A percentile compares a stretch with the other conserved stretches of the same genome.
phyloP scores from a whole-genome alignment of 2,797 vertebrate species.

The Simalia tracyae region DNA sequence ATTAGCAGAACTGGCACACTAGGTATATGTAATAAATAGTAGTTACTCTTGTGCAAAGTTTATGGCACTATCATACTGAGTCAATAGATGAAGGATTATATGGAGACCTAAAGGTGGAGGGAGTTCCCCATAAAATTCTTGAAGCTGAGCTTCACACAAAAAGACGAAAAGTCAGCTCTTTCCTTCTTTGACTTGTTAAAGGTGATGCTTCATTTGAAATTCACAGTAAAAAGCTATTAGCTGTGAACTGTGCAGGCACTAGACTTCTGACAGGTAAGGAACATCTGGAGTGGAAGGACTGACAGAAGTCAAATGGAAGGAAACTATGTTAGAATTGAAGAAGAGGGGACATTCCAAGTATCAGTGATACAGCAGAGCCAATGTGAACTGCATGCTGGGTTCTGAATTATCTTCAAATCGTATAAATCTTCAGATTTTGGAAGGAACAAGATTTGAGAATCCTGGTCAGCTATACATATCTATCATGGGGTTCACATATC shows the following conservation, averaged over 20 bases:
- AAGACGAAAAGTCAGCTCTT: conserved; percentile 43
- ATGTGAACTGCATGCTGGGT: not conserved
- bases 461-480: too few relatives aligned
- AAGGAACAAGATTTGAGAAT: not conserved
- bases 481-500: too few relatives aligned
- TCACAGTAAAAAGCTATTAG: conserved; percentile 38
- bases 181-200: conserved; percentile 28
- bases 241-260: conserved; percentile 4
- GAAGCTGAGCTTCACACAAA: not conserved
- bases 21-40: not conserved
- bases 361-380: not conserved
- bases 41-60: conserved; percentile 45
- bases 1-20: not conserved
- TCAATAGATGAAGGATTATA: conserved; percentile 57
- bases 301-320: not conserved
- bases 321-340: not conserved
- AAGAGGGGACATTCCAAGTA: not conserved
- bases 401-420: not conserved
- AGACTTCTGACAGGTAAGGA: not conserved
- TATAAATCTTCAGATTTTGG: not conserved
- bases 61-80: conserved; percentile 50
- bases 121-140: conserved; percentile 36
- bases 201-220: conserved; percentile 37
- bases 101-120: conserved; percentile 40
- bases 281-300: not conserved